Evolutionary conservation across 2,113 vertebrate genomes (phyloP), one percentile per base, ranked within the genome.

Genomic region (Pimephales promelas): DNA sequence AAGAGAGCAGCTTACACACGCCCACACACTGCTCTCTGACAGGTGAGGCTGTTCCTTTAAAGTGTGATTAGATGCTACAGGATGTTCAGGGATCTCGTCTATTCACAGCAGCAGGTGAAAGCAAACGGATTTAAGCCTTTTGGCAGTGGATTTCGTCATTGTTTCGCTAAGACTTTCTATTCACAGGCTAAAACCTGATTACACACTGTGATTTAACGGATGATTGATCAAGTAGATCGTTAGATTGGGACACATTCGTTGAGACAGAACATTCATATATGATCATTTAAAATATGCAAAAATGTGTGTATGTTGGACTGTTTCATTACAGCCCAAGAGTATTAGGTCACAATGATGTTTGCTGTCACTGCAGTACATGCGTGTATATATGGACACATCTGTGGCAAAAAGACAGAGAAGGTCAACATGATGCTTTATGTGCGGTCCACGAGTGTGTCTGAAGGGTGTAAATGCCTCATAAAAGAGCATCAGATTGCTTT

Each of bases 41-140:
- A 92, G 90, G 89, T 92, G 34, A 77, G 57, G 56, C 66, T 62
- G 47, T n/a, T 81, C 85, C 85, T 88, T 87, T 79, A 86, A 88
- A 83, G 79, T 61, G 76, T 18, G 81, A 82, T 62, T 84, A 84
- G 85, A 88, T 87, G 76, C 64, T 81, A 86, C 89, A 87, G 8
- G 70, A 57, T 87, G 76, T 74, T 72, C 24, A 34, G 40, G 62
- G 79, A 59, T 11, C 36, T 47, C 62, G 8, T 1, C 28, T 77
- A 68, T 54, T 78, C 61, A 78, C 9, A 2, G 71, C 59, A 26
- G 14, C 34, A 10, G 36, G 54, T 59, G n/a, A 79, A 7, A 31
- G 47, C 28, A 34, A 54, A 68, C 5, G 20, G 26, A 66, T 75
- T 64, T 20, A 18, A 68, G 43, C 10, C 40, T 22, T 22, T 20